These are phyloP conservation scores for Phymatocera aterrima DNA, from an alignment of 2,888 invertebrate species.

Conservation along the genomic window DNA sequence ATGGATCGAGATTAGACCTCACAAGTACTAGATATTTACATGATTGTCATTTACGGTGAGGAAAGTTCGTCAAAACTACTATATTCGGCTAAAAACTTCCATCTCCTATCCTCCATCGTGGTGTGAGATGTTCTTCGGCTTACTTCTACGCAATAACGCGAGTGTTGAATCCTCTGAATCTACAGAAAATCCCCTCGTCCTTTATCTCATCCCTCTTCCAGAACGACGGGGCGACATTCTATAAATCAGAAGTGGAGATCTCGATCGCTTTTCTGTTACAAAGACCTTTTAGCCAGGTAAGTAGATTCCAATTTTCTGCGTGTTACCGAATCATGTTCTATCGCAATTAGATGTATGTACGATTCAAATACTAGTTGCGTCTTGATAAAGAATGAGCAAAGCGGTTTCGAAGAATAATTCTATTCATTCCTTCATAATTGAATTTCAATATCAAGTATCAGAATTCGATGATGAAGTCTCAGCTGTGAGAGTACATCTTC, in stretches of 20 bases:
- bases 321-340: neutral
- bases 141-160: neutral
- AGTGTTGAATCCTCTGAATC: neutral
- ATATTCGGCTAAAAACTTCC: neutral
- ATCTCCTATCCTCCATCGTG: neutral
- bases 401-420: neutral
- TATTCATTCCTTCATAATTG: too few species aligned
- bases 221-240: neutral
- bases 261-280: neutral
- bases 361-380: neutral
- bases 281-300: neutral
- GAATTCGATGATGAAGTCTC: too few species aligned
- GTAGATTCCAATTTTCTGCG: neutral
- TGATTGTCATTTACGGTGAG: neutral
- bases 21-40: neutral
- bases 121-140: neutral
- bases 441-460: too few species aligned
- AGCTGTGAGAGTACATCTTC: too few species aligned
- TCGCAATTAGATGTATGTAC: too few species aligned
- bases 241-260: conserved; percentile 7
- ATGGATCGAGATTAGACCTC: neutral
- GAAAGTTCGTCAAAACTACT: neutral
- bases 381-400: neutral
- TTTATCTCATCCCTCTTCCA: neutral
- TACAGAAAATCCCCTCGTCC: neutral